Conservation (phyloP, 1,140 invertebrate species). For the Gryllus bimaculatus region DNA sequence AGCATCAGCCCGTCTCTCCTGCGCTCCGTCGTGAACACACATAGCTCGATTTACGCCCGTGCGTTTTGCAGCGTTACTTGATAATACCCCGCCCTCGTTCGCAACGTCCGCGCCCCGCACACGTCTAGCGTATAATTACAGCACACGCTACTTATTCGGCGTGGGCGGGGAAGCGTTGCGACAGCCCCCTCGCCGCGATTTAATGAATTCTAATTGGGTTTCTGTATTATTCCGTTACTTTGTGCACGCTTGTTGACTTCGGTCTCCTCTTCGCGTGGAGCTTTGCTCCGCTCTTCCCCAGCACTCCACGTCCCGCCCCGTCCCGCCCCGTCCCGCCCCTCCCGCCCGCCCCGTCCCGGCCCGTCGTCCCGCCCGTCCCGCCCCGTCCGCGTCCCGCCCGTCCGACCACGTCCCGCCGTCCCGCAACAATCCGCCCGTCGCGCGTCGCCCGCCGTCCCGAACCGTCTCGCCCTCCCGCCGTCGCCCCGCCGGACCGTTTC, state of each 20-base stretch:
- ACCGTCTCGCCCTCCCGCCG: too few species aligned
- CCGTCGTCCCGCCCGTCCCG: too few species aligned
- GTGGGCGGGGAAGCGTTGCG: neutral
- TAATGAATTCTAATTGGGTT: neutral
- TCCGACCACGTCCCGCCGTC: too few species aligned
- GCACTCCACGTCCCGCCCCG: too few species aligned
- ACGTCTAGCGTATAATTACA: neutral
- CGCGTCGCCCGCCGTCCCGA: too few species aligned
- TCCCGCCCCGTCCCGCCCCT: too few species aligned
- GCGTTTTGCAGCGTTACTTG: neutral
- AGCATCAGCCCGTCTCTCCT: neutral
- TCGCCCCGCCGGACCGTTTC: too few species aligned
- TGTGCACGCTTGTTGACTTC: neutral
- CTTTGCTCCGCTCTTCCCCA: neutral
- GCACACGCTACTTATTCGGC: neutral
- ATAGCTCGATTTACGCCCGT: neutral
- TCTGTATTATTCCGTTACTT: neutral
- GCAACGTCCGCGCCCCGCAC: neutral
- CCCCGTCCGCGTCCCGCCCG: too few species aligned
- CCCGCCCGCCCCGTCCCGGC: too few species aligned
- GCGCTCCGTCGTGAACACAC: neutral
- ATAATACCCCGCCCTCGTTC: neutral
- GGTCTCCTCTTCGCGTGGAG: neutral
- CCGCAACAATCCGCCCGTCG: too few species aligned
- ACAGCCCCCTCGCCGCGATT: neutral